These are phyloP conservation scores for Hyphantria cunea DNA, from an alignment of 1,140 invertebrate genomes.

Conservation along the genomic window DNA sequence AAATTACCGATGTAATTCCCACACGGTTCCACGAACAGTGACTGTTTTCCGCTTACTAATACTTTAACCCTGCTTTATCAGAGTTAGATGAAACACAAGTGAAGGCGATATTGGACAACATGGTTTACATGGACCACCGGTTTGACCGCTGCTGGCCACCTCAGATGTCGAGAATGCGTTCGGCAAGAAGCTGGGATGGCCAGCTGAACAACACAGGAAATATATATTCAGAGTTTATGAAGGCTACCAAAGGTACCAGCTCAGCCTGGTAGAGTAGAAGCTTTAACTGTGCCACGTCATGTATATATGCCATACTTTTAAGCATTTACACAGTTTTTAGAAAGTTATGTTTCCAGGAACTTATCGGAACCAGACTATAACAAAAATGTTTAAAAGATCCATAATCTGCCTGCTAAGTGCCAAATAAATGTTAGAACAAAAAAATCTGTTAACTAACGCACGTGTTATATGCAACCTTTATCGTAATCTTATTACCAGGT, in stretches of 20 bases:
- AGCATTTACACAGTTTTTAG: background rate
- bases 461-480: no score
- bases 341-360: no score
- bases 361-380: no score
- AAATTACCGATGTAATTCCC: background rate
- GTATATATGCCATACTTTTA: slow-evolving; percentile 7
- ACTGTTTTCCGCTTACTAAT: slow-evolving; percentile 45
- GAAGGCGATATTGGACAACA: slow-evolving; percentile 68
- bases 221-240: slow-evolving; percentile 65
- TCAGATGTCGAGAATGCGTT: slow-evolving; percentile 41
- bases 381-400: no score
- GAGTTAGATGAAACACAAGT: slow-evolving; percentile 71
- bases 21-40: background rate
- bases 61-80: slow-evolving; percentile 61
- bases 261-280: slow-evolving; percentile 41
- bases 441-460: no score
- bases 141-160: slow-evolving; percentile 72
- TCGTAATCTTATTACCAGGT: no score
- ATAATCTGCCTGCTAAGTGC: no score
- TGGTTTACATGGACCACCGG: slow-evolving; percentile 58
- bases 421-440: no score
- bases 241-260: slow-evolving; percentile 68
- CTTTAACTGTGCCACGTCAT: slow-evolving; percentile 29
- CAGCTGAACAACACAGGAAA: slow-evolving; percentile 63
- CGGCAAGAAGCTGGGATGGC: slow-evolving; percentile 57